A percentile compares a stretch with the other conserved stretches of the same genome.
Evolutionary conservation across 2,888 invertebrate species (phyloP).

Genomic region (Hirtodrosophila confusa): DNA sequence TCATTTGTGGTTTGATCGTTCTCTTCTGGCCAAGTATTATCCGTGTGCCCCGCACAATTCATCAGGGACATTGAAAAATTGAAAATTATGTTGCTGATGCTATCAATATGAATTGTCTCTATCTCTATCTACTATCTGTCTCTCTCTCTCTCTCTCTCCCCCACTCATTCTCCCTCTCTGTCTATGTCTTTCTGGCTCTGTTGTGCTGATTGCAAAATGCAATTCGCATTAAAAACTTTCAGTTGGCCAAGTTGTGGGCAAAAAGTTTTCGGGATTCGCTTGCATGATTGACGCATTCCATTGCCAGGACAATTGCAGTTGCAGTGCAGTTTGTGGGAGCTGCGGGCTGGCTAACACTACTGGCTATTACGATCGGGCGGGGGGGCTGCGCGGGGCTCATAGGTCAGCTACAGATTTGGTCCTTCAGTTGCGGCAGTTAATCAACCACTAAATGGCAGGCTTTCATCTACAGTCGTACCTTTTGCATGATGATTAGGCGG

Average conservation of each 20-base stretch:
- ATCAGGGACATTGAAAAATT: conserved; percentile 50
- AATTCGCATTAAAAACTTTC: conserved; percentile 66
- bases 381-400: neutral
- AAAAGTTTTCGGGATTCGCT: conserved; percentile 34
- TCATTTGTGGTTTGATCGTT: conserved; percentile 29
- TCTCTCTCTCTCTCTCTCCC: neutral
- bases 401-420: conserved; percentile 1
- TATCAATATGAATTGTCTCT: conserved; percentile 24
- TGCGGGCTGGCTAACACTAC: conserved; percentile 1
- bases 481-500: conserved; percentile 55
- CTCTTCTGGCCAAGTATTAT: neutral
- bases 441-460: conserved; percentile 68
- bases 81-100: conserved; percentile 53
- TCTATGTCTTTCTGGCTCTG: conserved; percentile 28
- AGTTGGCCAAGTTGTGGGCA: conserved; percentile 42
- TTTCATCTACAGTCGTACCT: conserved; percentile 40
- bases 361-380: no score
- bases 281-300: conserved; percentile 49
- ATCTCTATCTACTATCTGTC: no score
- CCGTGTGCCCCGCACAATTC: neutral
- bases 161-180: neutral
- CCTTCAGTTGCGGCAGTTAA: conserved; percentile 50
- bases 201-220: conserved; percentile 68
- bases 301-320: conserved; percentile 39
- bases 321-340: conserved; percentile 11